Percentiles rank a stretch among this genome's conserved stretches.
These are phyloP conservation scores for Bilobella aurantiaca DNA, from an alignment of 1,140 invertebrate genomes.

Conservation along the genomic window DNA sequence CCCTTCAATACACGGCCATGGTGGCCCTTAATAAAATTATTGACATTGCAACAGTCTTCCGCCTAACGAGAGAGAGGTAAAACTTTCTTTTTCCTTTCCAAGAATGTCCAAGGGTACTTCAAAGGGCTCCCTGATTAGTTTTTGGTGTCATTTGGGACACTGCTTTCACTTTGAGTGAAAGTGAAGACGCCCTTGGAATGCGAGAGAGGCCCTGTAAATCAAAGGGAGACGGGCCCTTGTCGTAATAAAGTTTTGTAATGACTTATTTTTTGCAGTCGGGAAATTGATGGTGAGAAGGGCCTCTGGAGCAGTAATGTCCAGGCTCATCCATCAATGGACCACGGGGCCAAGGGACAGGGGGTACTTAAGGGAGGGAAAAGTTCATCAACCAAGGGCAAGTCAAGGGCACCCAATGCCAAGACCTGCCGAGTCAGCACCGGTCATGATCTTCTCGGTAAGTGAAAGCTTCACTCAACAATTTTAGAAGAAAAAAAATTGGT, in stretches of 20 bases:
- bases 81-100: no score
- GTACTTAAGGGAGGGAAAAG: conserved; percentile 13
- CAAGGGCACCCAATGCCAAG: not conserved
- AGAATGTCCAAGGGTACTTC: no score
- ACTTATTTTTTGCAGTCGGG: conserved; percentile 11
- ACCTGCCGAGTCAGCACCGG: not conserved
- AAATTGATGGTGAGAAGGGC: conserved; percentile 27
- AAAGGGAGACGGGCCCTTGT: not conserved
- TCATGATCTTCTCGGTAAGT: conserved; percentile 13
- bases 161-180: not conserved
- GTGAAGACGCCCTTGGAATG: not conserved
- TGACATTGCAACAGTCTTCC: conserved; percentile 44
- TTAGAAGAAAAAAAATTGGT: not conserved
- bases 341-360: not conserved
- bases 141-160: not conserved
- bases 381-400: conserved; percentile 17
- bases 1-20: conserved; percentile 49
- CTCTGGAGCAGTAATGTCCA: conserved; percentile 4
- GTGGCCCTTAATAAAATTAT: conserved; percentile 52
- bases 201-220: not conserved
- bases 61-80: conserved; percentile 37
- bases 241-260: not conserved
- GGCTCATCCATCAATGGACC: not conserved
- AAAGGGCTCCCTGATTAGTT: not conserved
- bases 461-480: not conserved